phyloP scores from a whole-genome alignment of 1,140 invertebrate species.

The Calliopsis andreniformis region DNA sequence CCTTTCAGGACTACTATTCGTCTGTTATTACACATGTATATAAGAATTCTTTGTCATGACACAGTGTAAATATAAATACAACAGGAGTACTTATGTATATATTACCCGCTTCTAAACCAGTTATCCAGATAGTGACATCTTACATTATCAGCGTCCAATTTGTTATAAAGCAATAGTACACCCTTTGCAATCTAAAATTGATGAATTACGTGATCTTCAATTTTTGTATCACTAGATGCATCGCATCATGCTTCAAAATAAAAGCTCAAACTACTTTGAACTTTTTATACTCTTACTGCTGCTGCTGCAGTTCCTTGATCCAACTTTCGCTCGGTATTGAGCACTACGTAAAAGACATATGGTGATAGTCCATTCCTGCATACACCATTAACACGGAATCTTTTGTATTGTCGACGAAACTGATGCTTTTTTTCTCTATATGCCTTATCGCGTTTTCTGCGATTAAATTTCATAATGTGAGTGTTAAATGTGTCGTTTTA shows the following conservation, averaged over 20 bases:
- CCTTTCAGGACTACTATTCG: conserved; percentile 66
- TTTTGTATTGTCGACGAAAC: background rate
- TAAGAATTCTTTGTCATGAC: background rate
- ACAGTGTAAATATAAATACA: background rate
- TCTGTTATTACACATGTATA: conserved; percentile 39
- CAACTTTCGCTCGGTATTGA: conserved; percentile 62
- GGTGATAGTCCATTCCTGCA: background rate
- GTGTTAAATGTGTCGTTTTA: conserved; percentile 1
- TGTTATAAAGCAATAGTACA: conserved; percentile 56
- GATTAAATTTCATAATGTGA: background rate
- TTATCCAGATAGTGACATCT: conserved; percentile 48
- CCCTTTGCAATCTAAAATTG: conserved; percentile 59
- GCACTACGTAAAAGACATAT: conserved; percentile 68
- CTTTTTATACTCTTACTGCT: conserved; percentile 19
- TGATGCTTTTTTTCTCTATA: conserved; percentile 3
- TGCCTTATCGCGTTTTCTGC: conserved; percentile 4
- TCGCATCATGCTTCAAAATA: no score
- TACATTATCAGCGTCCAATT: conserved; percentile 39
- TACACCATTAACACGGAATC: background rate
- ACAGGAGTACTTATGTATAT: background rate
- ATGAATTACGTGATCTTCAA: background rate
- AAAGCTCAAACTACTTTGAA: no score
- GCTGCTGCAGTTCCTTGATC: conserved; percentile 52
- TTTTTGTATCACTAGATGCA: background rate
- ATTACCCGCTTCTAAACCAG: conserved; percentile 66